A percentile compares a stretch with the other conserved stretches of the same genome.
phyloP scores from a whole-genome alignment of 2,797 vertebrate genomes.

The Pseudomugil gertrudae region DNA sequence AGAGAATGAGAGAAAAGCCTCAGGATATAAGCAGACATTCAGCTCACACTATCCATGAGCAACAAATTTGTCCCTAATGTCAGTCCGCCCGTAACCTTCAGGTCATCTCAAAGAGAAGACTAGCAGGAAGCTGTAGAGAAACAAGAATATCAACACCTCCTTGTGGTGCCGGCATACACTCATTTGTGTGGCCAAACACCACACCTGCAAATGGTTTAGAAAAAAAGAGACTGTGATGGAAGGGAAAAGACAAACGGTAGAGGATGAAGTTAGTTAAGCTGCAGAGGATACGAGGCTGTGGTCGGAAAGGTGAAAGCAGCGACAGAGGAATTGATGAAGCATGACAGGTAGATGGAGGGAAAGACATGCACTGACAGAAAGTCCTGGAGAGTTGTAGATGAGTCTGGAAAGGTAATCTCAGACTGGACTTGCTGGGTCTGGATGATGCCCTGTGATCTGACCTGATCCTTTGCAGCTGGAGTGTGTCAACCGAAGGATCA shows the following conservation, averaged over 20 bases:
- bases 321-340: constrained; percentile 52
- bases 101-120: constrained; percentile 45
- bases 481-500: constrained; percentile 16
- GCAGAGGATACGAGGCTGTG: constrained; percentile 33
- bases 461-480: constrained; percentile 4
- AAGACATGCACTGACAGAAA: constrained; percentile 9
- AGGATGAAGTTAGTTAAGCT: constrained; percentile 39
- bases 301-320: constrained; percentile 47
- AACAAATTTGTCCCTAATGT: constrained; percentile 12
- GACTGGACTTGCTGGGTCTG: constrained; percentile 30
- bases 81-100: constrained; percentile 32
- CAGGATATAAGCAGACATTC: constrained; percentile 31
- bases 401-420: constrained; percentile 20
- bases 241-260: constrained; percentile 24
- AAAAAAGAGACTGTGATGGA: constrained; percentile 10
- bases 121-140: constrained; percentile 22
- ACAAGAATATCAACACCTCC: neutral
- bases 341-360: constrained; percentile 43
- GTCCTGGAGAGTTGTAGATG: constrained; percentile 30
- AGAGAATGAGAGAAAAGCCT: constrained; percentile 25
- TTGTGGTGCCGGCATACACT: constrained; percentile 14
- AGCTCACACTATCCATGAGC: constrained; percentile 3
- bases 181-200: constrained; percentile 42
- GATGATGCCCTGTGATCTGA: constrained; percentile 34
- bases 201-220: constrained; percentile 1